These are phyloP conservation scores for Paraplagusia blochii DNA, from an alignment of 2,113 vertebrate genomes.

Conservation along the genomic window DNA sequence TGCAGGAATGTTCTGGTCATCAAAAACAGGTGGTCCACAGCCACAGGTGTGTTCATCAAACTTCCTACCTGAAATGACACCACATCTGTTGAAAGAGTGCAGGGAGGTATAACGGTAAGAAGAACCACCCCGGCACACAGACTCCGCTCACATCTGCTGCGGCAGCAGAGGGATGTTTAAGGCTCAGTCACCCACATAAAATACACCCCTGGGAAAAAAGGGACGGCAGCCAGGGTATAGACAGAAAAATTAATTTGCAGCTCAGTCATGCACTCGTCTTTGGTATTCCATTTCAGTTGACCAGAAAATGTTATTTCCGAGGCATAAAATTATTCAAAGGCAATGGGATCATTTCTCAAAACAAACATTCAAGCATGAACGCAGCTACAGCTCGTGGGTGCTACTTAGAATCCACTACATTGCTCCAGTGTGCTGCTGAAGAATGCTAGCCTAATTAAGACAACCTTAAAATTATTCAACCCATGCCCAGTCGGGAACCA, in stretches of 20 bases:
- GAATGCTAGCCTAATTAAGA: constrained; percentile 52
- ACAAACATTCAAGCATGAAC: constrained; percentile 47
- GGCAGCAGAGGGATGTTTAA: constrained; percentile 35
- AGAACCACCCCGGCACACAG: constrained; percentile 18
- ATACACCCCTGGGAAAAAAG: constrained; percentile 43
- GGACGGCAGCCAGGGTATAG: constrained; percentile 49
- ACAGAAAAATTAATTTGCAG: constrained; percentile 59
- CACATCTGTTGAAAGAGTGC: constrained; percentile 29
- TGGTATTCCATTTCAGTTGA: constrained; percentile 47
- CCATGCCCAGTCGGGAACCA: constrained; percentile 16
- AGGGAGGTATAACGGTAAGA: constrained; percentile 6
- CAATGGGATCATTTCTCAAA: constrained; percentile 56
- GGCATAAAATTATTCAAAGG: constrained; percentile 53
- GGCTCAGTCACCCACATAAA: constrained; percentile 40
- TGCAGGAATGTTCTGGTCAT: constrained; percentile 34
- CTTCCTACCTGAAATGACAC: constrained; percentile 25
- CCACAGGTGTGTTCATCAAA: constrained; percentile 58
- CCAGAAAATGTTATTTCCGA: constrained; percentile 61
- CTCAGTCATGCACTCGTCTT: constrained; percentile 51
- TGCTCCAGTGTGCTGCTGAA: constrained; percentile 20
- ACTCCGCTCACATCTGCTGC: constrained; percentile 51
- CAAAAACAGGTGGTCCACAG: constrained; percentile 54
- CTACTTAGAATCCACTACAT: constrained; percentile 41
- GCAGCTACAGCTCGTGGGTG: constrained; percentile 56
- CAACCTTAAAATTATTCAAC: constrained; percentile 41